These are phyloP conservation scores for Germaria angustata DNA, from an alignment of 2,888 invertebrate species.

Conservation along the genomic window DNA sequence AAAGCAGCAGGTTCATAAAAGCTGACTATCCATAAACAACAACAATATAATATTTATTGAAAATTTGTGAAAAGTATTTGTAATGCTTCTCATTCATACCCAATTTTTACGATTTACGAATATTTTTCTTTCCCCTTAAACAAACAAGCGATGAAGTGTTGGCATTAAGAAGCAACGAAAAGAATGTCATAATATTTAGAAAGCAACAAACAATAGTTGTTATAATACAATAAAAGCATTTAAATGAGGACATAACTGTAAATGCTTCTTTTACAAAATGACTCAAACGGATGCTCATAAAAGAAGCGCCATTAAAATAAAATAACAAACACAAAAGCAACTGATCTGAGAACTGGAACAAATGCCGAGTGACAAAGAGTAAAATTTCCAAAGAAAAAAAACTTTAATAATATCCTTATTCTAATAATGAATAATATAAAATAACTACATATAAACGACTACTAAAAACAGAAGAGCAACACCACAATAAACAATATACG, in stretches of 20 bases:
- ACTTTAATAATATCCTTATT: slow-evolving; percentile 22
- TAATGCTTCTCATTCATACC: not conserved
- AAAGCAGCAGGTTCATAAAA: not conserved
- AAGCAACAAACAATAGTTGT: not conserved
- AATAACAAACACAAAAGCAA: slow-evolving; percentile 4
- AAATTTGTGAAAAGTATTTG: slow-evolving; percentile 24
- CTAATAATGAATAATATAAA: slow-evolving; percentile 35
- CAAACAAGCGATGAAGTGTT: slow-evolving; percentile 23
- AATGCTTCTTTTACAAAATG: slow-evolving; percentile 1
- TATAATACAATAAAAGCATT: slow-evolving; percentile 25
- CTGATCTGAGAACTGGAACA: not conserved
- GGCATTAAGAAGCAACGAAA: slow-evolving; percentile 7
- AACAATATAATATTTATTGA: slow-evolving; percentile 40
- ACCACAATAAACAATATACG: not conserved
- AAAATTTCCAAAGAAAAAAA: not conserved
- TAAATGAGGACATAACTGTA: slow-evolving; percentile 49
- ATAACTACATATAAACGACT: slow-evolving; percentile 47
- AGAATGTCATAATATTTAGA: slow-evolving; percentile 38
- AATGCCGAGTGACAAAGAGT: not conserved
- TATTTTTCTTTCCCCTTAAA: not conserved
- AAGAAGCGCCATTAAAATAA: not conserved
- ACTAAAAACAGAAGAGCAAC: slow-evolving; percentile 13
- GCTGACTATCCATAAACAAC: not conserved
- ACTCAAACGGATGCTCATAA: slow-evolving; percentile 21
- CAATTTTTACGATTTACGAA: not conserved